Base-by-base conservation (phyloP, 92 coral and sea anemone species). In the Scolanthus callimorphus region DNA sequence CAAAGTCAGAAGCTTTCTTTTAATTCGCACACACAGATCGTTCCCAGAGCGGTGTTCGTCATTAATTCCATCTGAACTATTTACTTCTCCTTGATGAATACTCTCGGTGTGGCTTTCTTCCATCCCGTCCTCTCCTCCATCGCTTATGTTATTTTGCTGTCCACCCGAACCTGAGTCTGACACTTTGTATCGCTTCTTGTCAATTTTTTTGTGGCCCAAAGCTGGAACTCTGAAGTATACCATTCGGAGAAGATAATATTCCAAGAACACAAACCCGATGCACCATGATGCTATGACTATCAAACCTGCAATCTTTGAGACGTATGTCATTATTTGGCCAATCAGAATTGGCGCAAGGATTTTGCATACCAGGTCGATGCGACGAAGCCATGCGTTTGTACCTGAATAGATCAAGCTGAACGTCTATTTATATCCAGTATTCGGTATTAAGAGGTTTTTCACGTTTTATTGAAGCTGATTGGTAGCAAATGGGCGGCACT, bases 281-380 rank as follows among this genome's bases (percentile, higher is more conserved):
- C 88, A 88, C 98, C 98, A 92, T 29, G 84, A 84, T 21, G 87
- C 98, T 0, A 92, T 82, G 31, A 92, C 73, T 25, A 76, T 52
- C 29, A 92, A 86, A 10, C 98, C 96, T 4, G 91, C 88, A 25
- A 48, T 21, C 38, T 73, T 70, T 22, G 91, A 83, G 26, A 89
- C 87, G 71, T 76, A 82, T 1, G 95, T 80, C 86, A 92, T 71
- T 21, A 92, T 70, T 65, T 80, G 85, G 0, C 98, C 98, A 44
- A 90, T 90, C 0, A 84, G 65, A 11, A 81, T 87, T 19, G 98
- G 98, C 3, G 98, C 98, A 17, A 92, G 81, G 31, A 92, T 79
- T 39, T 92, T 92, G 49, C 96, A 88, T 27, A 83, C 65, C 21
- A 92, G 88, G 62, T 92, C 98, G 30, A 92, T 92, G 20, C 98